These are phyloP conservation scores for Volucella inanis DNA, from an alignment of 2,888 invertebrate genomes.

Conservation along the genomic window DNA sequence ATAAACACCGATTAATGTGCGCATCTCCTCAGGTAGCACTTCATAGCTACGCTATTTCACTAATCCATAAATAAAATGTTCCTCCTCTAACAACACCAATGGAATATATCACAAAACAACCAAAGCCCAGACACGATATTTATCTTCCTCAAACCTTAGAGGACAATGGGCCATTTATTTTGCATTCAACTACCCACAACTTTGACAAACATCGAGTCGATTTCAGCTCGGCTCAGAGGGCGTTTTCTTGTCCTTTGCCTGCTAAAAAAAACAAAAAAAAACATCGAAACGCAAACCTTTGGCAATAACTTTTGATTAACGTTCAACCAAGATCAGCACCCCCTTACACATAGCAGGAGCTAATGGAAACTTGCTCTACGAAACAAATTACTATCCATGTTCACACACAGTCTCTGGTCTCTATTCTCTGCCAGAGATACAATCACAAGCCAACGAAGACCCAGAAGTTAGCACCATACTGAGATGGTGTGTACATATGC, in stretches of 20 bases:
- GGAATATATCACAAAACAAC: neutral
- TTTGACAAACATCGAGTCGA: conserved; percentile 33
- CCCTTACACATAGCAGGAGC: conserved; percentile 20
- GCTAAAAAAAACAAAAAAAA: neutral
- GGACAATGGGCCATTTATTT: conserved; percentile 41
- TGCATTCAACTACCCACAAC: conserved; percentile 22
- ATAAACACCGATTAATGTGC: neutral
- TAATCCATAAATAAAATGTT: conserved; percentile 32
- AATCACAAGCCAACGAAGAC: neutral
- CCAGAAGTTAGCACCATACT: neutral
- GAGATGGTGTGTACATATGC: too few species aligned
- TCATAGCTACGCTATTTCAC: conserved; percentile 12
- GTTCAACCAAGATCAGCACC: conserved; percentile 50
- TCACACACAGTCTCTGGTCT: conserved; percentile 30
- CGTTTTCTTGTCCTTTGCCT: neutral
- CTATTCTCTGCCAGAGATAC: conserved; percentile 20
- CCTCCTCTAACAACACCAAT: neutral
- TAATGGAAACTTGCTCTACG: conserved; percentile 44
- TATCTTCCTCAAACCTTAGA: conserved; percentile 36
- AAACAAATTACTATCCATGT: conserved; percentile 34
- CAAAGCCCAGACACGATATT: conserved; percentile 19
- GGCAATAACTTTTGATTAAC: conserved; percentile 60
- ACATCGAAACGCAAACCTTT: conserved; percentile 6
- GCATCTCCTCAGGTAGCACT: conserved; percentile 1
- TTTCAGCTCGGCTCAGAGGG: neutral